These are phyloP conservation scores for Carlito syrichta DNA, from an alignment of 2,113 vertebrate genomes.

Conservation along the genomic window DNA sequence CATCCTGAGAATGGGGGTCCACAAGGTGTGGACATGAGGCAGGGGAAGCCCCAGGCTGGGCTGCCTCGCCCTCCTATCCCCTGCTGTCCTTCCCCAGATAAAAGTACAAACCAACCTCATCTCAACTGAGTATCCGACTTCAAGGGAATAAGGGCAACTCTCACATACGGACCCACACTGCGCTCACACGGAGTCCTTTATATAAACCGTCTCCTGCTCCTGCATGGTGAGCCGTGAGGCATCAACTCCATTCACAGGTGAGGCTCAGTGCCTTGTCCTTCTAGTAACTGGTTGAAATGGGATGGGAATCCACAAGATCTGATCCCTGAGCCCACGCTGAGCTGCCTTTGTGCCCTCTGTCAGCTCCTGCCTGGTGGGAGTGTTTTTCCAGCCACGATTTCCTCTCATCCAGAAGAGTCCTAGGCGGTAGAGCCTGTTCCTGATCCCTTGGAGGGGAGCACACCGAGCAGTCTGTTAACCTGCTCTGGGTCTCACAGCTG, in stretches of 20 bases:
- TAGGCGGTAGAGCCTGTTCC: background rate
- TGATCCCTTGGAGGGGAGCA: background rate
- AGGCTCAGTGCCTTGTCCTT: background rate
- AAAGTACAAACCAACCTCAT: background rate
- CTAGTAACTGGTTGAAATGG: background rate
- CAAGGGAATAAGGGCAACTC: background rate
- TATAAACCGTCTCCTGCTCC: background rate
- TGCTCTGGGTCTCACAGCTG: background rate
- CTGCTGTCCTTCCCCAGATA: background rate
- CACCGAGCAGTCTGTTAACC: background rate
- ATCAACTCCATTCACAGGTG: background rate
- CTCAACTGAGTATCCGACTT: background rate
- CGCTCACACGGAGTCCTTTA: background rate
- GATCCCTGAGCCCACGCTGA: background rate
- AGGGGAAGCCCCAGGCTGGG: background rate
- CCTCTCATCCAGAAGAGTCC: background rate
- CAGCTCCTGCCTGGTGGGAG: background rate
- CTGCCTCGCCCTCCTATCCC: background rate
- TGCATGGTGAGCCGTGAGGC: background rate
- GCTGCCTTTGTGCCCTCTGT: background rate
- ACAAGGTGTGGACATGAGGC: background rate
- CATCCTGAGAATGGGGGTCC: background rate
- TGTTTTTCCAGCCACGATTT: background rate
- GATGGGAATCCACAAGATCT: background rate
- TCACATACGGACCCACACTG: no score